Evolutionary conservation across 2,797 vertebrate species (phyloP), one percentile per base, ranked within the genome.

Genomic region (Sarcoramphus papa): DNA sequence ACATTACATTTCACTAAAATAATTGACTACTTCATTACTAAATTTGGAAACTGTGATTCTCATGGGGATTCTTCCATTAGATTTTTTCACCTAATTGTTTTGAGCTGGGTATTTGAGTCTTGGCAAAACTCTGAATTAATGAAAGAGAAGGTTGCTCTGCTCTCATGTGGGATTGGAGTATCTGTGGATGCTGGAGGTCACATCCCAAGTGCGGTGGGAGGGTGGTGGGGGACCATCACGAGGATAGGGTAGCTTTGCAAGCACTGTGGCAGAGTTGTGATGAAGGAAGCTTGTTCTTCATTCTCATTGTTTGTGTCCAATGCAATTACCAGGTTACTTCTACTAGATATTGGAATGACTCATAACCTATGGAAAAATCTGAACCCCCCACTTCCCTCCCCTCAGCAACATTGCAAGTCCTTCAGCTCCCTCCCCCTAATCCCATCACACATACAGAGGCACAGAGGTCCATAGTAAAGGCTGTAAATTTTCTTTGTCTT

Each of bases 361-460:
- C 18, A 53, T 72, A 51, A 30, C 5, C 7, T 50, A 4, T 63
- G 56, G 24, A 80, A 88, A 21, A 62, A 54, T 30, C 28, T 24
- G 12, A 88, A 22, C 4, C 4, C 22, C 0, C 4, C 3, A 14
- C 7, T 1, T 67, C 22, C 27, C 40, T 68, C 25, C 35, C 6
- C 8, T 81, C 65, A 57, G n/a, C 31, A 88, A 31, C 40, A 16
- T 22, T 89, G 33, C n/a, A 87, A 79, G 33, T 70, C 48, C 30
- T 90, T 91, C 50, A 60, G 12, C n/a, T 84, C 40, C 31, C 15
- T 88, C 11, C 25, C 47, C 9, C 25, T 65, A 53, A 54, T 90
- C 21, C 12, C 3, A 10, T 45, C 45, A 68, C 7, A 16, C 11
- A 6, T 37, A 60, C 14, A 64, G 45, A 56, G 14, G 37, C 45